Evolutionary conservation across 2,888 invertebrate genomes (phyloP).

Genomic region (Pseudoips prasinana): DNA sequence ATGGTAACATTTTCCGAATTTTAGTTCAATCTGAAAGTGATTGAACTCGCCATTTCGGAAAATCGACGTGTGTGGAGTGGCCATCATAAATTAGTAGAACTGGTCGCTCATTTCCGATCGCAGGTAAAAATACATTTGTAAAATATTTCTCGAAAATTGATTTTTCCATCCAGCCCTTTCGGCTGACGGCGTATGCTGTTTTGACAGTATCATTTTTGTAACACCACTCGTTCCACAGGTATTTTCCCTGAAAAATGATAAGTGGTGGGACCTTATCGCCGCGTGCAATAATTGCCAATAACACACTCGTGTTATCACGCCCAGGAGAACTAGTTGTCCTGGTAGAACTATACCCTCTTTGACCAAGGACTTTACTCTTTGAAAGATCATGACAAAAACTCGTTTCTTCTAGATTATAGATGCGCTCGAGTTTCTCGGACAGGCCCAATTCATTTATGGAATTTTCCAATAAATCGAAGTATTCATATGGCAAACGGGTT

Average conservation of each 20-base stretch:
- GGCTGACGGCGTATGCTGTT: constrained; percentile 8
- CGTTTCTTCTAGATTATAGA: constrained; percentile 17
- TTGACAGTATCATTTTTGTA: constrained; percentile 5
- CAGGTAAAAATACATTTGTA: constrained; percentile 25
- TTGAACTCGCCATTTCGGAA: too few species aligned
- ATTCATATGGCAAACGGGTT: constrained; percentile 13
- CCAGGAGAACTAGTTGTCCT: constrained; percentile 13
- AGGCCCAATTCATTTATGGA: constrained; percentile 11
- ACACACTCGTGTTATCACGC: constrained; percentile 9
- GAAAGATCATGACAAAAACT: constrained; percentile 28
- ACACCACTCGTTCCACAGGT: constrained; percentile 22
- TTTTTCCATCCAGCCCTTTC: constrained; percentile 22
- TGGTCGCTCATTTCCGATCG: constrained; percentile 2
- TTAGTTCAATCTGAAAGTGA: too few species aligned
- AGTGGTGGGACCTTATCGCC: constrained; percentile 18
- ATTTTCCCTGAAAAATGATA: constrained; percentile 26
- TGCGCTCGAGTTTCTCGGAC: constrained; percentile 27
- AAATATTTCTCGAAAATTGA: constrained; percentile 35
- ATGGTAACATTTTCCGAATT: too few species aligned
- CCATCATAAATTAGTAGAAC: constrained; percentile 12
- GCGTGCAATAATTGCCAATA: constrained; percentile 8
- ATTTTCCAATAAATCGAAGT: constrained; percentile 16
- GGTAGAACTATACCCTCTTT: constrained; percentile 8
- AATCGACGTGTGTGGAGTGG: constrained; percentile 6
- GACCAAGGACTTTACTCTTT: constrained; percentile 26